phyloP scores from a whole-genome alignment of 2,797 vertebrate genomes.

The Amblyopsis hoosieri region DNA sequence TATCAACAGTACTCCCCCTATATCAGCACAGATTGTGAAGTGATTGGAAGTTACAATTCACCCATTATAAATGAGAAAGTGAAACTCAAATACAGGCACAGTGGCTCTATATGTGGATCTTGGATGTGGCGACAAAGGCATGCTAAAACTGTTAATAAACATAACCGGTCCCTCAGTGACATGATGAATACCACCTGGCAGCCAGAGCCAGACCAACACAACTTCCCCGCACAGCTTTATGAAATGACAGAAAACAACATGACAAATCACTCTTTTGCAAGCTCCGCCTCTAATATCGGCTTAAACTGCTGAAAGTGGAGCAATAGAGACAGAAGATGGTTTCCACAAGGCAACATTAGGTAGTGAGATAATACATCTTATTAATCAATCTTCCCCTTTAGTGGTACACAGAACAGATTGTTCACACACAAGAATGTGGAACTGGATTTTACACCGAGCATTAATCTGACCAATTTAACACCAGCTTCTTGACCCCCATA shows the following conservation, averaged over 20 bases:
- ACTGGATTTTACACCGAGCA: too few species aligned
- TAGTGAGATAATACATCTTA: conserved; percentile 10
- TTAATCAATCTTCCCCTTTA: conserved; percentile 2
- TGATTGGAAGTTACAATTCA: neutral
- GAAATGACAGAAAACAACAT: neutral
- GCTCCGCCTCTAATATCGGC: too few species aligned
- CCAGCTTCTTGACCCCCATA: too few species aligned
- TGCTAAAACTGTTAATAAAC: conserved; percentile 3
- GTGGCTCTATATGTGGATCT: neutral
- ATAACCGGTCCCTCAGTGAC: neutral
- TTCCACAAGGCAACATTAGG: neutral
- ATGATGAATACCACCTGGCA: neutral
- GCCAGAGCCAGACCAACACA: neutral
- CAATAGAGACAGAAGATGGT: neutral
- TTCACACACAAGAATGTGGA: too few species aligned
- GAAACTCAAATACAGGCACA: neutral
- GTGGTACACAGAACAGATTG: too few species aligned
- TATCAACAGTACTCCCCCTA: conserved; percentile 30
- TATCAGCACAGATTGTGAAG: conserved; percentile 33
- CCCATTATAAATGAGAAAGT: neutral
- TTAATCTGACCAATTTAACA: too few species aligned
- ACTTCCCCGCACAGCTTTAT: neutral
- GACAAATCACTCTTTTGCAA: neutral
- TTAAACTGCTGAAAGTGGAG: too few species aligned
- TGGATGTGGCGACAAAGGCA: neutral